A percentile compares a stretch with the other conserved stretches of the same genome.
Conservation (phyloP, 2,888 invertebrate species). For the Leptopilina drosophilae region DNA sequence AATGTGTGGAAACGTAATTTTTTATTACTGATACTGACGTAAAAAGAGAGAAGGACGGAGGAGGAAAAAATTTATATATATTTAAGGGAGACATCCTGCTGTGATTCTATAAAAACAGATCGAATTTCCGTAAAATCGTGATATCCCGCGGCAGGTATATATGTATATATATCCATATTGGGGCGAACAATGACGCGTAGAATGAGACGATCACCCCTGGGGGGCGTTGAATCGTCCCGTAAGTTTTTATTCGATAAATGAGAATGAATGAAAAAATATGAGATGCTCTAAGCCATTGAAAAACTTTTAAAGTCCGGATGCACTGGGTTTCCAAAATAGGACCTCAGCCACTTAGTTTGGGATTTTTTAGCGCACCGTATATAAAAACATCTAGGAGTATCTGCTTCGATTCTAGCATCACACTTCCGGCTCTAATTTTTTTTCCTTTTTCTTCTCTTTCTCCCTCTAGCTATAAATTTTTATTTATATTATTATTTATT, state of each 20-base stretch:
- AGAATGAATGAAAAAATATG: conserved; percentile 58
- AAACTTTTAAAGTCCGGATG: conserved; percentile 65
- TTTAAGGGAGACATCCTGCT: conserved; percentile 41
- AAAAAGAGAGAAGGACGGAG: conserved; percentile 31
- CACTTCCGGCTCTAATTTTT: conserved; percentile 22
- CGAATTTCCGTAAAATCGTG: conserved; percentile 73
- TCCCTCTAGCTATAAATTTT: neutral
- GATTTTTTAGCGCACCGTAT: conserved; percentile 28
- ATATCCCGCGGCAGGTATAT: conserved; percentile 65
- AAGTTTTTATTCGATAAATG: conserved; percentile 61
- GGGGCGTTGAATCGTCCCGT: conserved; percentile 62
- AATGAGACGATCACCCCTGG: conserved; percentile 54
- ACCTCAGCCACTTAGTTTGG: conserved; percentile 62
- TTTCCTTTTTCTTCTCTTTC: neutral
- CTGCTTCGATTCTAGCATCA: conserved; percentile 23
- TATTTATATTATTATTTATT: neutral
- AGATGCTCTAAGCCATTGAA: conserved; percentile 64
- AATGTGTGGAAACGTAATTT: conserved; percentile 7
- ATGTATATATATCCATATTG: conserved; percentile 45
- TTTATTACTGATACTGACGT: neutral
- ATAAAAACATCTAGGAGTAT: neutral
- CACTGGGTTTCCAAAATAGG: conserved; percentile 67
- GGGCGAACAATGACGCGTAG: too few species aligned
- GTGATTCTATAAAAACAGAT: conserved; percentile 65
- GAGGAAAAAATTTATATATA: conserved; percentile 31